Base-by-base conservation (phyloP, 2,888 invertebrate genomes). In the Cacoxenus indagator region DNA sequence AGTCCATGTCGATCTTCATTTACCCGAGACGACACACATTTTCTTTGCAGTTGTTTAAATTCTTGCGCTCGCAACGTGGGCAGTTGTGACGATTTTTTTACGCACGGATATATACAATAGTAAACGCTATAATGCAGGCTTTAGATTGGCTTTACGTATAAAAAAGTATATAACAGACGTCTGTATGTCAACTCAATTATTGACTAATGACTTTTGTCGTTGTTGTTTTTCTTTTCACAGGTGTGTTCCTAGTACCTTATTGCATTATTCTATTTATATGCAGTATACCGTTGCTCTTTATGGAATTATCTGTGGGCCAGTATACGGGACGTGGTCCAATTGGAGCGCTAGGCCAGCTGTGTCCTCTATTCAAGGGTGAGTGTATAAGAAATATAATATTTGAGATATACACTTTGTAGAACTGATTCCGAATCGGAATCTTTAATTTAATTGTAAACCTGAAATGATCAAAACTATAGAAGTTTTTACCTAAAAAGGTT, bases 241-340 rank as follows among this genome's bases (percentile, higher is more conserved):
- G 97, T 85, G 96, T 96, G 71, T 98, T 97, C 90, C 92, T 97
- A 87, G 94, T 97, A 88, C 97, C 97, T 77, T 98, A 97, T 90
- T 95, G 96, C 89, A 92, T 96, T 88, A 95, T 96, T 89, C 92
- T 97, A 89, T 87, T 96, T 82, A 91, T 96, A 78, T 96, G 97
- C 87, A 96, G 97, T 71, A 92, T 97, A 76, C 97, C 97, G 19
- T 91, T 97, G 90, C 91, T 98, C 71, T 96, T 96, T 87, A 96
- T 97, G 96, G 97, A 98, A 89, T 89, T 97, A 78, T 93, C 96
- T 51, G 91, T 97, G 74, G 97, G 97, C 43, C 97, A 98, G 87
- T 96, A 94, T 86, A 96, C 97, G 43, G 93, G 96, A 74, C 91
- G 96, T 81, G 97, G 97, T 68, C 96, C 97, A 54, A 96, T 97